Percentiles rank a stretch among this genome's conserved stretches.
Conservation (phyloP, 2,888 invertebrate species). For the Drosophila macrospina region DNA sequence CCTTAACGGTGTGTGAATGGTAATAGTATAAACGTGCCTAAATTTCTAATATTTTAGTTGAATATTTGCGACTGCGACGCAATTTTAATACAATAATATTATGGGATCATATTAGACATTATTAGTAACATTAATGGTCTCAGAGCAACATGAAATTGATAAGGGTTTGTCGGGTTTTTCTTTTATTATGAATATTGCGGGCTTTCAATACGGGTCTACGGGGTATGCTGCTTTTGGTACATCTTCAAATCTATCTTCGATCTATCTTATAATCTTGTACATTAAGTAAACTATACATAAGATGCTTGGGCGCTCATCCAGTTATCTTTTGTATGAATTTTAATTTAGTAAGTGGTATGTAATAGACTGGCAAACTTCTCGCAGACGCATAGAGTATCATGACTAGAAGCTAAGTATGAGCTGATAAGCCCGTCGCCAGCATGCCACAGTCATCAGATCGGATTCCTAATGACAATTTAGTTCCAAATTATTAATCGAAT, state of each 20-base stretch:
- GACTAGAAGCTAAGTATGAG: constrained; percentile 6
- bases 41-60: constrained; percentile 30
- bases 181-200: neutral
- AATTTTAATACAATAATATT: constrained; percentile 28
- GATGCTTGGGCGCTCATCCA: neutral
- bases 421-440: constrained; percentile 47
- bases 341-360: neutral
- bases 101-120: constrained; percentile 15
- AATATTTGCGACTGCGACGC: constrained; percentile 37
- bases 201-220: too few relatives aligned
- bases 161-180: neutral
- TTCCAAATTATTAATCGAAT: constrained; percentile 28
- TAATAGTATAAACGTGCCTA: constrained; percentile 40
- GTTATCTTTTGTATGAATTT: neutral
- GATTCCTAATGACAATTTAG: constrained; percentile 43
- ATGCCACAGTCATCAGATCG: constrained; percentile 36
- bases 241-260: neutral
- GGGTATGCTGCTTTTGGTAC: neutral
- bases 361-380: constrained; percentile 1
- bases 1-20: constrained; percentile 30
- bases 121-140: constrained; percentile 14
- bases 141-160: constrained; percentile 21
- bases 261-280: neutral
- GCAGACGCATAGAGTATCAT: constrained; percentile 9
- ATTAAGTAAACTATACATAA: neutral